These are phyloP conservation scores for Platyrinchus mystaceus DNA, from an alignment of 2,797 vertebrate genomes.

Conservation along the genomic window DNA sequence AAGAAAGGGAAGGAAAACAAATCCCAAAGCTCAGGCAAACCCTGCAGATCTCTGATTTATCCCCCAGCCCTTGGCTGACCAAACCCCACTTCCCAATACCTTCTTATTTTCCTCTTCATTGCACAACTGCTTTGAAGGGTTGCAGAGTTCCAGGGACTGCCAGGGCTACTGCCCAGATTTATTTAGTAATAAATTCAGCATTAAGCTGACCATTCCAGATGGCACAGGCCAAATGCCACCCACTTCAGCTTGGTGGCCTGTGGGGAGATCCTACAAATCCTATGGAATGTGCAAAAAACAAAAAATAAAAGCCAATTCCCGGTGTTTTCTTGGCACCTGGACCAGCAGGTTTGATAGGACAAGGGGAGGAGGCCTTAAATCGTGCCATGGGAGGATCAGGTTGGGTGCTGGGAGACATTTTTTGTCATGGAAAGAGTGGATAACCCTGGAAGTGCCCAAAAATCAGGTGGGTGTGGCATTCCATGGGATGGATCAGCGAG, in stretches of 20 bases:
- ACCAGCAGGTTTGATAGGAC: neutral
- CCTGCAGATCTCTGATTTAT: neutral
- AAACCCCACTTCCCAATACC: neutral
- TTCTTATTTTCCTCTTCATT: neutral
- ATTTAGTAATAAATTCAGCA: no score
- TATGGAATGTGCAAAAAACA: neutral
- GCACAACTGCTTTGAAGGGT: neutral
- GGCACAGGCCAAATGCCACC: no score
- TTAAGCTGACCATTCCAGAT: neutral
- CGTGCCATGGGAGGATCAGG: neutral
- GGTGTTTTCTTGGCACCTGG: neutral
- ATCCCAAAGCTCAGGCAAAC: neutral
- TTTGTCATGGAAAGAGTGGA: neutral
- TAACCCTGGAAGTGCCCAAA: neutral
- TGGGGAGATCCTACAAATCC: neutral
- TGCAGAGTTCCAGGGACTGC: neutral
- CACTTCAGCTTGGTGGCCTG: no score
- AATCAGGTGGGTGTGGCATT: neutral
- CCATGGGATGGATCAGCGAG: neutral
- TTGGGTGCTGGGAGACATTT: neutral
- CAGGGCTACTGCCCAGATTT: neutral
- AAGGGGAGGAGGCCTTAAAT: fast-evolving
- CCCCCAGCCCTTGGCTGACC: neutral
- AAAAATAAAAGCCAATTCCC: neutral
- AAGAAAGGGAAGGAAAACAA: neutral